Conservation (phyloP, 2,113 vertebrate species). For the Bostrychus sinensis region DNA sequence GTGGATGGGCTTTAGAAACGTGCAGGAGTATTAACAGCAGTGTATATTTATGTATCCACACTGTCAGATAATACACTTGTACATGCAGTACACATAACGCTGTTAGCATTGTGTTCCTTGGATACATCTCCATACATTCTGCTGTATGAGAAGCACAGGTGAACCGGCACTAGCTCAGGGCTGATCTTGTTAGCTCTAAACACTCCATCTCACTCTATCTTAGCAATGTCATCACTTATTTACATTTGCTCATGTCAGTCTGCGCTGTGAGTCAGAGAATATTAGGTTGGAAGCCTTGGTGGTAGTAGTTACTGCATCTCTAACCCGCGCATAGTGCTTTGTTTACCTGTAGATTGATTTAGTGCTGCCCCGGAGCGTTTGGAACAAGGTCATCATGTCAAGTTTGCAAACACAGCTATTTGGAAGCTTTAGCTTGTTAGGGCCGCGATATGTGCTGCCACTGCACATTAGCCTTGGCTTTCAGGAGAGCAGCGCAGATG, state of each 20-base stretch:
- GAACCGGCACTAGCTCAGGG: neutral
- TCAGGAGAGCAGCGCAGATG: neutral
- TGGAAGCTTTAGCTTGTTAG: constrained; percentile 9
- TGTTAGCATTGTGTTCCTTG: neutral
- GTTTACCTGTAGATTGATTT: constrained; percentile 17
- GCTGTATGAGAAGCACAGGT: neutral
- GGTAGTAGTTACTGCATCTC: neutral
- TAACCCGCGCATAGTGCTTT: neutral
- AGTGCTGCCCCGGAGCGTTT: constrained; percentile 3
- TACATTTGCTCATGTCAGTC: constrained; percentile 2
- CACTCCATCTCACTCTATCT: neutral
- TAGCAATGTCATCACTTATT: constrained; percentile 4
- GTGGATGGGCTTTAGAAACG: no score
- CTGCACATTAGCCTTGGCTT: neutral
- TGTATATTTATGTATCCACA: no score
- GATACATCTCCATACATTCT: neutral
- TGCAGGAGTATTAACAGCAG: no score
- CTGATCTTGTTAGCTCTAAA: neutral
- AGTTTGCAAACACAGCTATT: constrained; percentile 12
- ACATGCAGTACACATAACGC: neutral
- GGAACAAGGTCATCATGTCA: constrained; percentile 19
- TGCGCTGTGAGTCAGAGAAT: neutral
- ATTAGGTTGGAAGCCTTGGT: constrained; percentile 1
- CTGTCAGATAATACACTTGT: no score
- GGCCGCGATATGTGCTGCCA: neutral